Percentiles rank a stretch among this genome's conserved stretches.
Evolutionary conservation across 2,888 invertebrate genomes (phyloP).

Genomic region (Rapana venosa): DNA sequence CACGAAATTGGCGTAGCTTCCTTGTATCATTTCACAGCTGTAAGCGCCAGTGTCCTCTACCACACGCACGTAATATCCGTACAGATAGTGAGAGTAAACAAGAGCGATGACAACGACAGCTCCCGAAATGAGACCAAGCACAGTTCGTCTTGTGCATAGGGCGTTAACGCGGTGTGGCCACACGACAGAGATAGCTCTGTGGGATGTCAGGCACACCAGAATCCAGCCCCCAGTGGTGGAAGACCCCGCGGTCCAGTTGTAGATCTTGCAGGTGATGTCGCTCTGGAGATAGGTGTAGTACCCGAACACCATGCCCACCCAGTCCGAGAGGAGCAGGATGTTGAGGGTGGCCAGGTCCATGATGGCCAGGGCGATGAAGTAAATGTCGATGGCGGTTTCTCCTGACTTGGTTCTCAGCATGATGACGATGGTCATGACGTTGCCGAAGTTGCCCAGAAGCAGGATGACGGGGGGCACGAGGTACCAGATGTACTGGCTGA

Average conservation of each 20-base stretch:
- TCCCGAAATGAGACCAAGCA: not conserved
- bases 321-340: too few relatives aligned
- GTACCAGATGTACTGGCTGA: not conserved
- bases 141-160: not conserved
- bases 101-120: too few relatives aligned
- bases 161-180: conserved; percentile 18
- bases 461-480: not conserved
- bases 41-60: not conserved
- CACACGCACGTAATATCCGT: not conserved
- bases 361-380: not conserved
- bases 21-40: not conserved
- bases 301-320: not conserved
- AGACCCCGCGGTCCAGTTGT: not conserved
- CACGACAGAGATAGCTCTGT: conserved; percentile 1
- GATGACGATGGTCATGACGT: not conserved
- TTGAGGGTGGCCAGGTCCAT: not conserved
- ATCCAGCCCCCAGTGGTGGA: not conserved
- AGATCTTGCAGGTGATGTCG: not conserved
- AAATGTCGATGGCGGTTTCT: not conserved
- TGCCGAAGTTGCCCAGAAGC: not conserved
- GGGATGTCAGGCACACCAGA: not conserved
- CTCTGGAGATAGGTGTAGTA: not conserved
- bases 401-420: not conserved
- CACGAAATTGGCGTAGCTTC: not conserved
- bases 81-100: not conserved